Conservation (phyloP, 2,113 vertebrate species). For the Trachemys scripta region DNA sequence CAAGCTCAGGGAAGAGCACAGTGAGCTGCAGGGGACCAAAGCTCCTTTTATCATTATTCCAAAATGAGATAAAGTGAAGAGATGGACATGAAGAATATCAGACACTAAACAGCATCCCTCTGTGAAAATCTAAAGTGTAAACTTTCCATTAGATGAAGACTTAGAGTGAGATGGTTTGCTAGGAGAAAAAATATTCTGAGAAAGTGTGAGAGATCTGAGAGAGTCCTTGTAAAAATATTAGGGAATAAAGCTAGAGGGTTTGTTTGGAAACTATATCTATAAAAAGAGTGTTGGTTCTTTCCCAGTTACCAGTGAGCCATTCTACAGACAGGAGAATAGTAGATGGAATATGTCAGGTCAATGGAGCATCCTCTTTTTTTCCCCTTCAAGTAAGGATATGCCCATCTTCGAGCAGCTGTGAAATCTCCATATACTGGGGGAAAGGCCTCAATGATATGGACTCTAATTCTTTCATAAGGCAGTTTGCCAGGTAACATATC, state of each 20-base stretch:
- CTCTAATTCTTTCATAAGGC: conserved; percentile 12
- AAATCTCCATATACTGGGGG: neutral
- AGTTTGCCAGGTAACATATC: conserved; percentile 19
- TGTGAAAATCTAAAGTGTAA: conserved; percentile 55
- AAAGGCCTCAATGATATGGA: neutral
- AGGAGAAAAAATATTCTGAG: neutral
- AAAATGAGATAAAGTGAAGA: conserved; percentile 52
- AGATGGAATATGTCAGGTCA: neutral
- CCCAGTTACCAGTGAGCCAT: neutral
- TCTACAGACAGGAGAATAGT: neutral
- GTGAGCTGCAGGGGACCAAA: conserved; percentile 55
- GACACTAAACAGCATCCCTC: conserved; percentile 47
- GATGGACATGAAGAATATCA: conserved; percentile 46
- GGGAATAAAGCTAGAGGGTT: conserved; percentile 24
- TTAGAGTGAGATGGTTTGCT: conserved; percentile 25
- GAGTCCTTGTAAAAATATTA: conserved; percentile 38
- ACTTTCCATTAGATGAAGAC: conserved; percentile 56
- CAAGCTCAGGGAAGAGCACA: conserved; percentile 27
- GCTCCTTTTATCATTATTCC: conserved; percentile 58
- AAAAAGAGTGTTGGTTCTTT: neutral
- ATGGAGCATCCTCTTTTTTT: neutral
- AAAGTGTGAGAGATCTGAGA: conserved; percentile 15
- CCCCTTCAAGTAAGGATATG: neutral
- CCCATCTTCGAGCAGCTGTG: neutral
- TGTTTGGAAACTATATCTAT: conserved; percentile 2